These are phyloP conservation scores for Mormyrops boulengeri DNA, from an alignment of 2,797 vertebrate genomes.

Conservation along the genomic window DNA sequence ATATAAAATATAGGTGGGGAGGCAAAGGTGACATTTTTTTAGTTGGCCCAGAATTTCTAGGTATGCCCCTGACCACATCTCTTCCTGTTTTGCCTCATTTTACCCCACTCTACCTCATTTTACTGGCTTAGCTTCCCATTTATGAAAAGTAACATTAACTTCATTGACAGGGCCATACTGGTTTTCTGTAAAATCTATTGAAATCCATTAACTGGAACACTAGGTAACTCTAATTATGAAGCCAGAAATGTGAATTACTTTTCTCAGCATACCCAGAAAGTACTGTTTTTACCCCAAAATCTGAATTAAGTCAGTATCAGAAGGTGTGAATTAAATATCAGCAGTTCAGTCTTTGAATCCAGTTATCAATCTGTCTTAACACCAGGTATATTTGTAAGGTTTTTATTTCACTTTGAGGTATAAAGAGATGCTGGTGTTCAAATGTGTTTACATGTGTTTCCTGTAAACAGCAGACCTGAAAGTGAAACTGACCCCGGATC, in stretches of 20 bases:
- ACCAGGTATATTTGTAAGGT: not conserved
- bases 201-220: no score
- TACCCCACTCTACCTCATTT: not conserved
- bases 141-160: not conserved
- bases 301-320: not conserved
- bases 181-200: not conserved
- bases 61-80: not conserved
- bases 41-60: not conserved
- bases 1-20: not conserved
- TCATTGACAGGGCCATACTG: not conserved
- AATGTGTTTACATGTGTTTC: not conserved
- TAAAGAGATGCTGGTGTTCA: not conserved
- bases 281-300: not conserved
- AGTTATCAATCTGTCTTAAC: not conserved
- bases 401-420: not conserved
- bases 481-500: constrained; percentile 27
- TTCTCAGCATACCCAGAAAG: not conserved
- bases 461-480: not conserved
- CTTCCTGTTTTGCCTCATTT: not conserved
- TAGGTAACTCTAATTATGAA: not conserved
- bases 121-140: not conserved
- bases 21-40: not conserved
- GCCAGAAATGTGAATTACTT: not conserved
- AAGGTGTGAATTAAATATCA: not conserved
- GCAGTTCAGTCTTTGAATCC: not conserved